A percentile compares a stretch with the other conserved stretches of the same genome.
These are phyloP conservation scores for Thinocorus orbignyianus DNA, from an alignment of 2,113 vertebrate species.

Conservation along the genomic window DNA sequence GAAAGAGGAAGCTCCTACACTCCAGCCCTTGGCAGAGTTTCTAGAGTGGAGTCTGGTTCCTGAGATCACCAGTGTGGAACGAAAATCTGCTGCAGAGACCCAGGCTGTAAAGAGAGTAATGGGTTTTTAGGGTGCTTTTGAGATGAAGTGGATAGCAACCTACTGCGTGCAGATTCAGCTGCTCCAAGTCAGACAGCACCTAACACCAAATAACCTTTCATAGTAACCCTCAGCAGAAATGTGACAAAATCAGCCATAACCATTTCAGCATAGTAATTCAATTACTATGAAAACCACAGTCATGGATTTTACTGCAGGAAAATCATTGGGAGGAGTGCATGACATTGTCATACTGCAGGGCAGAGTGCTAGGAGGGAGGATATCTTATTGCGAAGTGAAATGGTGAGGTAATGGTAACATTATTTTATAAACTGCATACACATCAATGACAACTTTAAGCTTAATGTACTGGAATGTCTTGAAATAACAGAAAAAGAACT, in stretches of 20 bases:
- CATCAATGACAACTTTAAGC: background rate
- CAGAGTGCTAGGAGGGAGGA: background rate
- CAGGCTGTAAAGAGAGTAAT: background rate
- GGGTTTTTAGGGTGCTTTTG: background rate
- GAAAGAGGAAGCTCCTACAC: background rate
- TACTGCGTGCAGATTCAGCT: background rate
- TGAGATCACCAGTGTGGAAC: background rate
- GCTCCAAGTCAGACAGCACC: background rate
- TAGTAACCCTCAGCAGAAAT: background rate
- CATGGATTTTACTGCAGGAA: background rate
- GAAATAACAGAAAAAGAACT: conserved; percentile 34
- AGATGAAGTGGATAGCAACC: background rate
- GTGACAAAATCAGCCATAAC: background rate
- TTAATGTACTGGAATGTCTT: conserved; percentile 7
- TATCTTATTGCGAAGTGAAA: background rate
- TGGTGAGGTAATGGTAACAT: conserved; percentile 25
- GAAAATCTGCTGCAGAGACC: background rate
- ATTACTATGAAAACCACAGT: background rate
- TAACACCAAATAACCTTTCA: background rate
- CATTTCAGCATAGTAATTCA: background rate
- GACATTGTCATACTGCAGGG: background rate
- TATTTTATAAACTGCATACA: conserved; percentile 7
- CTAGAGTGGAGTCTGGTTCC: background rate
- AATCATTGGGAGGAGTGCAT: background rate
- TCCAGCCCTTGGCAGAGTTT: background rate